These are phyloP conservation scores for Dendrocincla fuliginosa DNA, from an alignment of 2,797 vertebrate species.

Conservation along the genomic window DNA sequence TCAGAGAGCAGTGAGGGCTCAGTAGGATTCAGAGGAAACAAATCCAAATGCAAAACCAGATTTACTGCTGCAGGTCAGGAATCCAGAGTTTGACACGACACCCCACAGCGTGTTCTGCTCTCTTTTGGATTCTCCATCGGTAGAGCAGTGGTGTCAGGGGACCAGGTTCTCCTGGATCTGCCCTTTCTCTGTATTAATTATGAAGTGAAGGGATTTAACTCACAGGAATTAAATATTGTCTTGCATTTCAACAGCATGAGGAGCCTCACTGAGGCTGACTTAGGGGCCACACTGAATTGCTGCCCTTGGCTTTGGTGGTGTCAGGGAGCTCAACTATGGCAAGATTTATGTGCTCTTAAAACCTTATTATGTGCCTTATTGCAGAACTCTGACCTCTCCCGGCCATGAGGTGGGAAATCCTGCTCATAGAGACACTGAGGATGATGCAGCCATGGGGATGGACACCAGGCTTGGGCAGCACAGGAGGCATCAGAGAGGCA, in stretches of 20 bases:
- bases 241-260: neutral
- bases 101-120: neutral
- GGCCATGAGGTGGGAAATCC: neutral
- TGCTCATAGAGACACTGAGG: rapidly evolving
- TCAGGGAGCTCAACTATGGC: neutral
- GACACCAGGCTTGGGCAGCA: neutral
- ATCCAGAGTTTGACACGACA: slow-evolving; percentile 31
- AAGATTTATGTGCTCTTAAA: neutral
- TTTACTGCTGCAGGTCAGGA: slow-evolving; percentile 45
- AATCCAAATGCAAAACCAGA: neutral
- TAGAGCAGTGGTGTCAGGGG: neutral
- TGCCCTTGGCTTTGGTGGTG: neutral
- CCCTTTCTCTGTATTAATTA: neutral
- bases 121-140: neutral
- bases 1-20: neutral
- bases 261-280: neutral
- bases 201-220: neutral
- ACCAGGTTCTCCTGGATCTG: neutral
- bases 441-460: neutral
- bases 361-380: neutral
- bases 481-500: neutral
- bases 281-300: neutral
- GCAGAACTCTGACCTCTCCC: neutral
- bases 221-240: neutral
- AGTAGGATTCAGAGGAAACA: slow-evolving; percentile 4